Conservation (phyloP, 2,888 invertebrate species). For the Dastarcus helophoroides region DNA sequence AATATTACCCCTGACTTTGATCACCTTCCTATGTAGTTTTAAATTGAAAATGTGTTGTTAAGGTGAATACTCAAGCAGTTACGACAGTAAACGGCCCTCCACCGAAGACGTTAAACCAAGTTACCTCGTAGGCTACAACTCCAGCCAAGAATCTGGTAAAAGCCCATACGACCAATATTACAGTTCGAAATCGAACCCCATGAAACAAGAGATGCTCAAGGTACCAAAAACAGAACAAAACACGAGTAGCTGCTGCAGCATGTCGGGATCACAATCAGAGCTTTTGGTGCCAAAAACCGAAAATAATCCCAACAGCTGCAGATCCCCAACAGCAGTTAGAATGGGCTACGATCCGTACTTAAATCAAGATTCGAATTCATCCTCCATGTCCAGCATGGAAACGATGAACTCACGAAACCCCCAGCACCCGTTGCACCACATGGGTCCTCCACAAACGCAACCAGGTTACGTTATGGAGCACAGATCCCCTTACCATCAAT, state of each 20-base stretch:
- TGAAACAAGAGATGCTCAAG: slow-evolving; percentile 37
- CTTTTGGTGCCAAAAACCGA: slow-evolving; percentile 61
- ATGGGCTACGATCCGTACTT: slow-evolving; percentile 50
- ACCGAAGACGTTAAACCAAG: slow-evolving; percentile 37
- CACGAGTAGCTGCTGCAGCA: slow-evolving; percentile 37
- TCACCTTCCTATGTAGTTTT: too few species aligned
- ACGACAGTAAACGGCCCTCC: slow-evolving; percentile 30
- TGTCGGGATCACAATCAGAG: slow-evolving; percentile 39
- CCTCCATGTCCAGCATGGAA: slow-evolving; percentile 59
- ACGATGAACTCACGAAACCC: slow-evolving; percentile 38
- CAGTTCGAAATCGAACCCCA: slow-evolving; percentile 20
- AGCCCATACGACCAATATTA: slow-evolving; percentile 33
- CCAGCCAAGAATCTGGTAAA: slow-evolving; percentile 18
- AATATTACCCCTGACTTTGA: too few species aligned
- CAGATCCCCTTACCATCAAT: slow-evolving; percentile 51
- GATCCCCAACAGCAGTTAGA: slow-evolving; percentile 40
- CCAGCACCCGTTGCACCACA: slow-evolving; percentile 38
- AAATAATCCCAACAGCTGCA: slow-evolving; percentile 36
- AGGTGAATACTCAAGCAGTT: slow-evolving; percentile 30
- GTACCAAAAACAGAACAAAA: slow-evolving; percentile 42
- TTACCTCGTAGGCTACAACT: slow-evolving; percentile 32
- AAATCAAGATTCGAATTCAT: slow-evolving; percentile 61
- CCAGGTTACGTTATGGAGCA: slow-evolving; percentile 34
- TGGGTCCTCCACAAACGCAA: slow-evolving; percentile 39
- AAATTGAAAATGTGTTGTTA: too few species aligned